A percentile compares a stretch with the other conserved stretches of the same genome.
phyloP scores from a whole-genome alignment of 2,113 vertebrate species.

The Aphelocoma coerulescens region DNA sequence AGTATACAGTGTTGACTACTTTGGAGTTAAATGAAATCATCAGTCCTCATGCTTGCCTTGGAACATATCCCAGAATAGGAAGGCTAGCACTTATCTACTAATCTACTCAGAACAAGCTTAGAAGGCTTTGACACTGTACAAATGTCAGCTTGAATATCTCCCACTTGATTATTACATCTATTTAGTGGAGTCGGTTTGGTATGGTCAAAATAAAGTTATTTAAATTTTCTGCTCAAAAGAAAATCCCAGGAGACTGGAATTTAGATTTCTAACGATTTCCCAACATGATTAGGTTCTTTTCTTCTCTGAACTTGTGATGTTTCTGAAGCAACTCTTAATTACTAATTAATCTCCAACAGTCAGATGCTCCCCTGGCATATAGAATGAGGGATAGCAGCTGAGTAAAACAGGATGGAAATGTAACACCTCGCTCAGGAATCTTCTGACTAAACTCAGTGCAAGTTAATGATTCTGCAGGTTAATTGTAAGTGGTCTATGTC shows the following conservation, averaged over 20 bases:
- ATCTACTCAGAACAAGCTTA: slow-evolving; percentile 60
- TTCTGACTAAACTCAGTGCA: not conserved
- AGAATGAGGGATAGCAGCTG: not conserved
- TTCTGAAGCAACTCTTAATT: slow-evolving; percentile 16
- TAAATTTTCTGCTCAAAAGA: not conserved
- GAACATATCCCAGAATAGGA: slow-evolving; percentile 61
- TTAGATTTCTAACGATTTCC: not conserved
- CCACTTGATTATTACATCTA: slow-evolving; percentile 46
- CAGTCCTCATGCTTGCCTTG: slow-evolving; percentile 35
- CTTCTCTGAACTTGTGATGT: not conserved
- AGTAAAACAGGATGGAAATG: not conserved
- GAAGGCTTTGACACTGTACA: slow-evolving; percentile 54
- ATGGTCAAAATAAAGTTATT: not conserved
- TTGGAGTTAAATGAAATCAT: slow-evolving; percentile 27
- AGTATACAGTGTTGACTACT: not conserved
- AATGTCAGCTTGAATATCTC: slow-evolving; percentile 61
- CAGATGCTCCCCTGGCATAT: not conserved
- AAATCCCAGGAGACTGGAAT: not conserved
- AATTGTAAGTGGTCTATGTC: not conserved
- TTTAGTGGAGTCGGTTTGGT: not conserved
- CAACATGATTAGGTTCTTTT: not conserved
- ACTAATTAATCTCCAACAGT: slow-evolving; percentile 8
- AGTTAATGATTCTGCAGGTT: not conserved
- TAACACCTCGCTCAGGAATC: not conserved
- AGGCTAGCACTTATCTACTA: slow-evolving; percentile 52